Percentiles rank a stretch among this genome's conserved stretches.
Conservation (phyloP, 2,113 vertebrate species). For the Sitta europaea region DNA sequence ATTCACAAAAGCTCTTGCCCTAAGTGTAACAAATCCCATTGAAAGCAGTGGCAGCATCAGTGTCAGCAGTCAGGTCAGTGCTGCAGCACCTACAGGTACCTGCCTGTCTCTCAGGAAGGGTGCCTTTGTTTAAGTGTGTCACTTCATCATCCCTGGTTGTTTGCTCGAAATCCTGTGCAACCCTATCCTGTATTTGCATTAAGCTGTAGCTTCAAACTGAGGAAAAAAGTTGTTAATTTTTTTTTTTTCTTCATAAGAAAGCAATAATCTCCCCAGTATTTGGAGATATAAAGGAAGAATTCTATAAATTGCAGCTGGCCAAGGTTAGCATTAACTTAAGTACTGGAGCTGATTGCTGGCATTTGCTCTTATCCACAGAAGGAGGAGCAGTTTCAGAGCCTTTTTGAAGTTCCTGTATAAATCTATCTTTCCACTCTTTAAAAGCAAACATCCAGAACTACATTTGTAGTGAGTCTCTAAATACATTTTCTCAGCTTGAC, state of each 20-base stretch:
- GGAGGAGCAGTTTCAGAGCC: background rate
- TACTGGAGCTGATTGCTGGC: background rate
- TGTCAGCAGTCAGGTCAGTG: background rate
- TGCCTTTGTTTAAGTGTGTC: background rate
- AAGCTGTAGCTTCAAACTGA: background rate
- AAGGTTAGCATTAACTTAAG: background rate
- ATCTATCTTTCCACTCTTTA: background rate
- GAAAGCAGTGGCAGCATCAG: background rate
- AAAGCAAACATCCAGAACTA: background rate
- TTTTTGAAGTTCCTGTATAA: background rate
- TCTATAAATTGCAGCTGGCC: background rate
- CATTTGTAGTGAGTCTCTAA: background rate
- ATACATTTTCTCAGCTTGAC: background rate
- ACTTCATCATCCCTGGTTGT: background rate
- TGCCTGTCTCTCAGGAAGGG: background rate
- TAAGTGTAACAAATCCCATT: background rate
- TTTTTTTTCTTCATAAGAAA: background rate
- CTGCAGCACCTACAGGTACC: rapidly evolving
- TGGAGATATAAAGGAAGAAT: background rate
- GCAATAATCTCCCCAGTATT: background rate
- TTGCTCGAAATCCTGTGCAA: background rate
- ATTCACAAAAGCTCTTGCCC: background rate
- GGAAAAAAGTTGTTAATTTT: background rate
- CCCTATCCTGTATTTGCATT: background rate
- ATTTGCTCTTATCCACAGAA: background rate